Conservation (phyloP, 2,888 invertebrate genomes). For the Mesopsocus fuscifrons region DNA sequence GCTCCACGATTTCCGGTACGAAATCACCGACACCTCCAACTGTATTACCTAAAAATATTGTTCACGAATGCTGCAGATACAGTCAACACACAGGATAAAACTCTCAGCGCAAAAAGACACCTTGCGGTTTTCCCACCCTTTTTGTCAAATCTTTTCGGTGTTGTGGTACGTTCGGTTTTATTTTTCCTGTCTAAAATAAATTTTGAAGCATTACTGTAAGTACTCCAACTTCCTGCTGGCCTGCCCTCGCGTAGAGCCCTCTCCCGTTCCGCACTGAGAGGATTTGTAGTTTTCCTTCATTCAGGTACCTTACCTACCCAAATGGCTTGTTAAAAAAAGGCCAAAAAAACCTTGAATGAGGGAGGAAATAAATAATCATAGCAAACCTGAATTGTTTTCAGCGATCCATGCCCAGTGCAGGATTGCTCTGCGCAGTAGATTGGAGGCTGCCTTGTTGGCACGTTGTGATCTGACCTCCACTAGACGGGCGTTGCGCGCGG, state of each 20-base stretch:
- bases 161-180: too few relatives aligned
- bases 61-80: background rate
- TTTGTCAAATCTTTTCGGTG: too few relatives aligned
- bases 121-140: too few relatives aligned
- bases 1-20: background rate
- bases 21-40: background rate
- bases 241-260: background rate
- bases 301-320: too few relatives aligned
- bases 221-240: background rate
- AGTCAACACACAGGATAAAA: too few relatives aligned
- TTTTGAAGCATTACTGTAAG: background rate
- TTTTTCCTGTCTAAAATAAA: too few relatives aligned
- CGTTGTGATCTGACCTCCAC: background rate
- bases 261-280: background rate
- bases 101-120: too few relatives aligned
- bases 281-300: too few relatives aligned
- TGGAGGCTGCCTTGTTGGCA: background rate
- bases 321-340: too few relatives aligned
- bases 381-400: background rate
- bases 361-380: too few relatives aligned
- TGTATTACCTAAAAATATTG: constrained; percentile 2
- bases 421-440: background rate
- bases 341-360: too few relatives aligned
- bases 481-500: background rate
- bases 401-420: constrained; percentile 6